Evolutionary conservation across 2,113 vertebrate genomes (phyloP).

Genomic region (Proteles cristata): DNA sequence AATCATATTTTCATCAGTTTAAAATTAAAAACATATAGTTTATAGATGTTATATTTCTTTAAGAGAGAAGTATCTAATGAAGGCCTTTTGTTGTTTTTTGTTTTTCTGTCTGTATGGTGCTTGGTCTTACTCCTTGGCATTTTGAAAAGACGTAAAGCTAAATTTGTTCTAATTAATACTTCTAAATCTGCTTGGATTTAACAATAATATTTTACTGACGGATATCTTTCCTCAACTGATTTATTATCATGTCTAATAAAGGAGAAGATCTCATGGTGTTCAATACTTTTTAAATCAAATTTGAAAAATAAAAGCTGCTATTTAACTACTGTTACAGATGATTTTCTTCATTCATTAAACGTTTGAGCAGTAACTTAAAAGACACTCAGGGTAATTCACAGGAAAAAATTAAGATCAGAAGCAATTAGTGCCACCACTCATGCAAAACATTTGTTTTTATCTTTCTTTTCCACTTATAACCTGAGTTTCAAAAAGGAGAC

Average conservation of each 20-base stretch:
- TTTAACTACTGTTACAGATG: conserved; percentile 31
- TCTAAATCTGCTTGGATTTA: conserved; percentile 24
- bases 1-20: background rate
- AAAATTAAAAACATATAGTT: background rate
- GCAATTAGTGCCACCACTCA: conserved; percentile 31
- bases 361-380: conserved; percentile 57
- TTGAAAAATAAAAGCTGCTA: conserved; percentile 20
- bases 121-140: background rate
- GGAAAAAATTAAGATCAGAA: conserved; percentile 51
- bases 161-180: conserved; percentile 14
- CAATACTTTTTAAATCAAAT: conserved; percentile 55
- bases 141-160: conserved; percentile 23
- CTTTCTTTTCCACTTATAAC: conserved; percentile 31
- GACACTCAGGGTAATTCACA: conserved; percentile 1
- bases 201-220: conserved; percentile 25
- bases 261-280: background rate
- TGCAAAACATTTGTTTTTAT: conserved; percentile 37
- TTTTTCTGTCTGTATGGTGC: background rate
- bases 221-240: conserved; percentile 1
- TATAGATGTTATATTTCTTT: background rate
- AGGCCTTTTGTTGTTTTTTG: background rate
- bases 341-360: conserved; percentile 57
- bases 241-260: conserved; percentile 41
- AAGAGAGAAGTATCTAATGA: background rate
- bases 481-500: conserved; percentile 33